Evolutionary conservation across 2,888 invertebrate species (phyloP), one percentile per base, ranked within the genome.

Genomic region (Megastigmus dorsalis): DNA sequence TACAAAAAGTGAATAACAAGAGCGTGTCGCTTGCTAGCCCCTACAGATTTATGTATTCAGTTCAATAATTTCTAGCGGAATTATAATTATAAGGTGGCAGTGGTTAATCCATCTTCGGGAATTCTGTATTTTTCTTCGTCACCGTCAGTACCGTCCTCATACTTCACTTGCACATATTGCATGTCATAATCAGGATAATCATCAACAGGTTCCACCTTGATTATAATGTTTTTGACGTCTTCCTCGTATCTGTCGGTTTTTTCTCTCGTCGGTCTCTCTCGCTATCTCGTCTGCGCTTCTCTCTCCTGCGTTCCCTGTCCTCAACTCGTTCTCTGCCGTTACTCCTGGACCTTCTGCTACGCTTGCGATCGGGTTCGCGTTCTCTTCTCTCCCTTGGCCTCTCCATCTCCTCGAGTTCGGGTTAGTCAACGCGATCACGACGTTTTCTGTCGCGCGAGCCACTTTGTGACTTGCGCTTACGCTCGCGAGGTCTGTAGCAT

Each of bases 161-260:
- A 93, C 82, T 94, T 94, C 80, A 93, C 91, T 75, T 91, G 91
- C 4, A 91, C 89, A 74, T 91, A 91, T 80, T 92, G 90, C 67
- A 92, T 91, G 23, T 91, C 88, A 88, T 94, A 95, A 79, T 94
- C 93, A 1, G 94, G 94, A 88, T 94, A 94, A 89, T 94, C 94
- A 84, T 95, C 95, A 78, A 92, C 89, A 0, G 95, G 95, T 87
- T 95, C 95, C 88, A 95, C 93, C 86, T 96, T 96, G 84, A 96
- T 93, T 85, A 95, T 93, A 81, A 95, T 92, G 84, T 93, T 92
- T 72, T 92, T 92, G 50, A 91, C 91, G 72, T 91, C 91, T 69
- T 91, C 92, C 66, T 90, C 90, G 2, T 26, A 54, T 1, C 43
- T 45, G 0, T 63, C 59, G 13, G 82, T 89, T 10, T 90, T 86